Base-by-base conservation (phyloP, 2,888 invertebrate species). In the Auanema sp. region DNA sequence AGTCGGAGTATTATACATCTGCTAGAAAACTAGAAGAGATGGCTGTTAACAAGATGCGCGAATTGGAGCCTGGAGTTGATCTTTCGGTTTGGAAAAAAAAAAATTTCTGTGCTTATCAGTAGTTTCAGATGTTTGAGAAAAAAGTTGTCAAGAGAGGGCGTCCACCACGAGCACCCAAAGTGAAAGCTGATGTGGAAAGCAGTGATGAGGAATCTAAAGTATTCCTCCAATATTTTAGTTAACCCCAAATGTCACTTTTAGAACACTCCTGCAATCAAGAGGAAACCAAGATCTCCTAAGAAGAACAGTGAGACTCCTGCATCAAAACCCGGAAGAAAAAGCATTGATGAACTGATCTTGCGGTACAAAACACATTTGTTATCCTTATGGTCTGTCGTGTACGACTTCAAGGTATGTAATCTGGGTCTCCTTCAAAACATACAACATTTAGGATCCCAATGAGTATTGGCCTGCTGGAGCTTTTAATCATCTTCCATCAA, bases 401-500 rank as follows among this genome's bases (percentile, higher is more conserved):
- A 81, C 77, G 85, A 86, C 60, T 85, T 83, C 72, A 80, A 81
- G 67, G 86, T 86, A 64, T 41, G 64, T 23, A 16, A 49, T 43
- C 40, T 25, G 47, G 40, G 10, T 25, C 14, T 50, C 10, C 40
- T 25, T 8, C 49, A 16, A 21, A 65, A 58, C 16, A 33, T 57
- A 41, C 44, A 24, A 2, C 61, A 69, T 65, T 60, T 68, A 85
- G 85, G 51, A 78, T 89, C 89, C 90, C 77, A 92, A 91, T 0
- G 88, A 56, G 14, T 72, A 96, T 14, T 90, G 91, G 77, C 91
- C 93, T 0, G 91, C 94, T 87, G 86, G 92, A 62, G 89, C 92
- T 77, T 98, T 98, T 84, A 91, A 96, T 91, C 93, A 93, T 84
- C 92, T 95, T 81, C 97, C 98, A 0, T 93, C 93, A 33, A 91